Evolutionary conservation across 2,113 vertebrate species (phyloP), one percentile per base, ranked within the genome.

Genomic region (Nanorana parkeri): DNA sequence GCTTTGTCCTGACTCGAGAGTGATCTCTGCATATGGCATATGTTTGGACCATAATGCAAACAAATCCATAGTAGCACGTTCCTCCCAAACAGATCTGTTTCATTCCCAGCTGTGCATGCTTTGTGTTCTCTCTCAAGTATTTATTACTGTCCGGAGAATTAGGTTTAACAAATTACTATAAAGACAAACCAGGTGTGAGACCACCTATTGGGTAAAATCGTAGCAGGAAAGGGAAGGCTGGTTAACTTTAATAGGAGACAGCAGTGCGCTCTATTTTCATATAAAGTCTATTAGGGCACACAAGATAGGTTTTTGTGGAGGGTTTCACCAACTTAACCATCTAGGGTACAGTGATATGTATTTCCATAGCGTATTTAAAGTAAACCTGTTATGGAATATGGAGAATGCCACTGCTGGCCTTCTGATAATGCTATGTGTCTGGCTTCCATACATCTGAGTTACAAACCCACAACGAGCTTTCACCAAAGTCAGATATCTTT

Each of bases 131-230:
- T 55, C 51, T 47, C 1, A 32, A 26, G 21, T 23, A 68, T 79
- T 67, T 68, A 79, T 79, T 68, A 58, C 29, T 23, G 68, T 55
- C 24, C 55, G 32, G 65, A 61, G 29, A 20, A 68, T 69, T 20
- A 47, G 29, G 20, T 79, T 41, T 23, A 56, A 58, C 77, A 79
- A 79, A 68, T 69, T 69, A 47, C 54, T 47, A 79, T 69, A 79
- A 79, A 69, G 66, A 69, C 7, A 79, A 26, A 16, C 64, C 76
- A 78, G 76, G 76, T 78, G 76, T 78, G 17, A 78, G 76, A 64
- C 76, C 64, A 68, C 77, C 77, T 47, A 79, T 58, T 79, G 51
- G 20, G 52, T 26, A 23, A 32, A 1, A 29, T 26, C 7, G 17
- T n/a, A 41, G 21, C 24, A 15, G 19, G 13, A 28, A 55, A 23